These are phyloP conservation scores for Elanus axillaris DNA, from an alignment of 2,113 vertebrate species.

Conservation along the genomic window DNA sequence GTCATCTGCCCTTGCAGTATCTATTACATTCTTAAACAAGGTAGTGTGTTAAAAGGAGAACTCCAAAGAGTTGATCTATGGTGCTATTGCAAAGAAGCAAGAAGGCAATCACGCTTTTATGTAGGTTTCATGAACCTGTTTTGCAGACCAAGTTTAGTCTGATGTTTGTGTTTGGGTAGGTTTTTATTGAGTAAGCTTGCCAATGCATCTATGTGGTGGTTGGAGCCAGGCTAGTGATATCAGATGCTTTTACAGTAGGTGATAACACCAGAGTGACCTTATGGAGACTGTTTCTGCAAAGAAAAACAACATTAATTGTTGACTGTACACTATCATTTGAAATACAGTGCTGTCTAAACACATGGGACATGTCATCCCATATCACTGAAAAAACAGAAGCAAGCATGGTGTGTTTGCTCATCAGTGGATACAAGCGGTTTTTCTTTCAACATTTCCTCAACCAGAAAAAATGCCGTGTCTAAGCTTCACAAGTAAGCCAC, in stretches of 20 bases:
- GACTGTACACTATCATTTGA: background rate
- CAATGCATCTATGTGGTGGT: background rate
- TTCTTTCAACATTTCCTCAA: background rate
- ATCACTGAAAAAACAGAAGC: background rate
- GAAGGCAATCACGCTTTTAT: background rate
- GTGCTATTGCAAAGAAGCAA: background rate
- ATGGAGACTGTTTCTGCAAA: background rate
- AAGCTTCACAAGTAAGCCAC: background rate
- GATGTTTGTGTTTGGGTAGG: background rate
- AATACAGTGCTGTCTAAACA: conserved; percentile 29
- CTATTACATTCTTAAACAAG: accelerated
- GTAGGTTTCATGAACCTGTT: background rate
- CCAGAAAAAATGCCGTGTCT: background rate
- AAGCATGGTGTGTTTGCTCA: background rate
- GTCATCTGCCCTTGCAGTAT: background rate
- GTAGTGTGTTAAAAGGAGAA: background rate
- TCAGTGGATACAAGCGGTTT: background rate
- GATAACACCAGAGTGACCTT: conserved; percentile 27
- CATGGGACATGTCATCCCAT: background rate
- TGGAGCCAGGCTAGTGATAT: background rate
- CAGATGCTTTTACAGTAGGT: background rate
- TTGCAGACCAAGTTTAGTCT: background rate
- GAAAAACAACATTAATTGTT: conserved; percentile 19
- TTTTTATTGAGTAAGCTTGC: background rate
- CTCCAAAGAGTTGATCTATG: background rate